Evolutionary conservation across 2,113 vertebrate species (phyloP).

Genomic region (Pantherophis guttatus): DNA sequence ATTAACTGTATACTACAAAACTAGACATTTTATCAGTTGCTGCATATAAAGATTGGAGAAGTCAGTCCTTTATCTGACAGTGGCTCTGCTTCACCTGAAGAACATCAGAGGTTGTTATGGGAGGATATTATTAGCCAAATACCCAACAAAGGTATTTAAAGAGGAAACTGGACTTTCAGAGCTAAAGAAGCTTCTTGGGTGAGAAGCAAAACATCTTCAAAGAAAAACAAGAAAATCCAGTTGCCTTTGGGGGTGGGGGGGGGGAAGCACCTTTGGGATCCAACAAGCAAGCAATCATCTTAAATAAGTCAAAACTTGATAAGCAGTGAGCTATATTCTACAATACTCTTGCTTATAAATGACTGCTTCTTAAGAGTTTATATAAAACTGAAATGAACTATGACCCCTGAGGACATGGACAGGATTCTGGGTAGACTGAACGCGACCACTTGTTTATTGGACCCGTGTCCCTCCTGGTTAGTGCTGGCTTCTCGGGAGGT

Average conservation of each 20-base stretch:
- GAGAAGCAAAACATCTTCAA: too few relatives aligned
- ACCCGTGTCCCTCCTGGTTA: too few relatives aligned
- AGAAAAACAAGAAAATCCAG: too few relatives aligned
- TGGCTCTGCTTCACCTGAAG: background rate
- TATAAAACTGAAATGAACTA: constrained; percentile 46
- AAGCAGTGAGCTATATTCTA: background rate
- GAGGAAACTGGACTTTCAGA: too few relatives aligned
- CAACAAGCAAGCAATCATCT: background rate
- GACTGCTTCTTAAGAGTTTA: constrained; percentile 20
- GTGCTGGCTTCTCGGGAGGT: too few relatives aligned
- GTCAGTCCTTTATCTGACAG: background rate
- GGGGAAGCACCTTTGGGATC: too few relatives aligned
- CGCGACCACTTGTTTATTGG: too few relatives aligned
- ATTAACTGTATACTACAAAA: too few relatives aligned
- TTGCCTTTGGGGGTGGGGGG: too few relatives aligned
- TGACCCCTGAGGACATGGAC: too few relatives aligned
- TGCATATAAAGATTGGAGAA: background rate
- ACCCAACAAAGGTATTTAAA: background rate
- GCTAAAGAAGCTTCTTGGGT: too few relatives aligned
- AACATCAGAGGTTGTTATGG: background rate
- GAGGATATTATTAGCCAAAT: background rate
- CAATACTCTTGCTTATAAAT: background rate
- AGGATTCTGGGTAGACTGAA: too few relatives aligned
- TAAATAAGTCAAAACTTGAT: background rate
- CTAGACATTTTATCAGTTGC: background rate